Conservation (phyloP, 2,888 invertebrate species). For the Halictus ligatus region DNA sequence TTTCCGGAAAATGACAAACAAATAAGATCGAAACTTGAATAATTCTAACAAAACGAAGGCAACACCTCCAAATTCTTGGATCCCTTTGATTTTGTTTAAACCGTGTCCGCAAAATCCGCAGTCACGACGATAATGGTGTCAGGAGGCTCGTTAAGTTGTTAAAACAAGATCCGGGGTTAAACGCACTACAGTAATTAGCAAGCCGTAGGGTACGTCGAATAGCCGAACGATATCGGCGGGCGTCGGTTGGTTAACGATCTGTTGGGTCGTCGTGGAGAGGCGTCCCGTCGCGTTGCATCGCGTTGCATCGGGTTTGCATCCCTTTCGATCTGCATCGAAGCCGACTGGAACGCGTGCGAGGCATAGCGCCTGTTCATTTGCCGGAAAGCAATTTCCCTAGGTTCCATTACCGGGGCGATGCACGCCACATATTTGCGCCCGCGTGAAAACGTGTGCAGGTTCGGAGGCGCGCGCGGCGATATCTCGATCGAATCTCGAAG, state of each 20-base stretch:
- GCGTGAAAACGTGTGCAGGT: conserved; percentile 22
- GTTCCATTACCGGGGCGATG: conserved; percentile 66
- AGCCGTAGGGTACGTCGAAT: conserved; percentile 19
- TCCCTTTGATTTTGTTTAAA: background rate
- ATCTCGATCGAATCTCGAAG: conserved; percentile 31
- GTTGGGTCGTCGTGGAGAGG: conserved; percentile 66
- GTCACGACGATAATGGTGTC: background rate
- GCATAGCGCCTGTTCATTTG: conserved; percentile 75
- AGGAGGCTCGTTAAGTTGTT: background rate
- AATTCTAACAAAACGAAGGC: too few species aligned
- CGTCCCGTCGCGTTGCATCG: conserved; percentile 33
- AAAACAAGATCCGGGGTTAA: background rate
- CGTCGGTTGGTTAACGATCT: conserved; percentile 74
- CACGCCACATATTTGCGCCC: conserved; percentile 39
- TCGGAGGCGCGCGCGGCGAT: background rate
- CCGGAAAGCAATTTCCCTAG: conserved; percentile 74
- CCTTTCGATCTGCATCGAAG: background rate
- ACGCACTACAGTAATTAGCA: conserved; percentile 14
- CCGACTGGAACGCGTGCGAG: conserved; percentile 59
- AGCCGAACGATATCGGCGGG: conserved; percentile 56
- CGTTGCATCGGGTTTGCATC: background rate
- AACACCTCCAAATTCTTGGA: too few species aligned
- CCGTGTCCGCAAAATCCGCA: background rate
- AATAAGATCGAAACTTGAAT: too few species aligned
- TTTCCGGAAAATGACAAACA: too few species aligned